These are phyloP conservation scores for Pampus argenteus DNA, from an alignment of 2,797 vertebrate genomes.

Conservation along the genomic window DNA sequence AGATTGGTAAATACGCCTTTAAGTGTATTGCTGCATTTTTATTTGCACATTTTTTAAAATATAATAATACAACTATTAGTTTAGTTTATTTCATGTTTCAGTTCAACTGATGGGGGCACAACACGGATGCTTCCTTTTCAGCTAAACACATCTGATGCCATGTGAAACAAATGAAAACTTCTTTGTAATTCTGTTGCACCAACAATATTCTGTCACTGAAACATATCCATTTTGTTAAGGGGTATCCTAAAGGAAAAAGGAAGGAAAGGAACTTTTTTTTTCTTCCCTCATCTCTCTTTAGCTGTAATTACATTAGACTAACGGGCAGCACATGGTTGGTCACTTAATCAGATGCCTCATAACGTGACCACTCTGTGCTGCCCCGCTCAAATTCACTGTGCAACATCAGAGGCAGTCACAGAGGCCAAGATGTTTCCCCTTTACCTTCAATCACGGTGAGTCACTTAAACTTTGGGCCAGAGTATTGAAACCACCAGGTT, in stretches of 20 bases:
- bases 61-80: neutral
- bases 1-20: neutral
- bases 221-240: slow-evolving; percentile 48
- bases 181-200: slow-evolving; percentile 11
- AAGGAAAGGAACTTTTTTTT: slow-evolving; percentile 51
- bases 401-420: slow-evolving; percentile 61
- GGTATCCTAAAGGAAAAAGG: slow-evolving; percentile 38
- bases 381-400: slow-evolving; percentile 55
- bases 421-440: slow-evolving; percentile 84
- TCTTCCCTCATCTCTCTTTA: slow-evolving; percentile 64
- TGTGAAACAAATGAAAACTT: slow-evolving; percentile 48
- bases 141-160: slow-evolving; percentile 37
- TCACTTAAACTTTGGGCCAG: slow-evolving; percentile 51
- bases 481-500: neutral
- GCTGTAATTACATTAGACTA: slow-evolving; percentile 83
- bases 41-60: slow-evolving; percentile 1
- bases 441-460: slow-evolving; percentile 85
- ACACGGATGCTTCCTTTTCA: slow-evolving; percentile 6
- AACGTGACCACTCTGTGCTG: slow-evolving; percentile 76
- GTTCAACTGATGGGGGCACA: slow-evolving; percentile 1
- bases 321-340: slow-evolving; percentile 83
- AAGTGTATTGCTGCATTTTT: neutral
- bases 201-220: slow-evolving; percentile 29
- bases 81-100: slow-evolving; percentile 1
- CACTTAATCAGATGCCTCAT: slow-evolving; percentile 83